Conservation (phyloP, 2,113 vertebrate species). For the Nibea coibor region DNA sequence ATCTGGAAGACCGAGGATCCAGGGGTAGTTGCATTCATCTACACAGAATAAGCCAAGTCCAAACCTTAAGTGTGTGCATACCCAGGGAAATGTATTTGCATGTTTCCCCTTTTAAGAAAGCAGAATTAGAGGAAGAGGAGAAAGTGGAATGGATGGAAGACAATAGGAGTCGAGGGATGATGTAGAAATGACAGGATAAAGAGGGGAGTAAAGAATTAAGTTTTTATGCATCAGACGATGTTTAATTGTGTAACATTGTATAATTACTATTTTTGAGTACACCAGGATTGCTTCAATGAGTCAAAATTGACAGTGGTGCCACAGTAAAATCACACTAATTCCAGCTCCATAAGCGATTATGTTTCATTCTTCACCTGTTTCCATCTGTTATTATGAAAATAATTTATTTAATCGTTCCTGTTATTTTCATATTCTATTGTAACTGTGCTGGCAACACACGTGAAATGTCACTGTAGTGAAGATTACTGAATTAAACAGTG, state of each 20-base stretch:
- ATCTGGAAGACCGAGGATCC: constrained; percentile 17
- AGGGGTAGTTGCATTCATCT: not conserved
- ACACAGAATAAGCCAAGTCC: not conserved
- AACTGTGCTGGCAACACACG: constrained; percentile 7
- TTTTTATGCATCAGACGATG: not conserved
- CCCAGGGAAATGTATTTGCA: not conserved
- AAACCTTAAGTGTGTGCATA: not conserved
- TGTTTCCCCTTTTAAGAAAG: not conserved
- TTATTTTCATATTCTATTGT: constrained; percentile 15
- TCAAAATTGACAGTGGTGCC: no score
- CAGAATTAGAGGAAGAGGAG: not conserved
- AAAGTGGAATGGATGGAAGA: not conserved
- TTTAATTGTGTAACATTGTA: constrained; percentile 1
- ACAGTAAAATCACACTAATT: not conserved
- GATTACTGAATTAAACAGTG: constrained; percentile 10
- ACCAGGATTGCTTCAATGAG: not conserved
- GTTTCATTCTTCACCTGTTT: not conserved
- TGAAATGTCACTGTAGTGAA: constrained; percentile 5
- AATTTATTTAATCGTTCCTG: not conserved
- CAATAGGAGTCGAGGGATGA: not conserved
- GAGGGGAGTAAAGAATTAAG: not conserved
- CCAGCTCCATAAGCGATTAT: not conserved
- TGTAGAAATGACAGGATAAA: not conserved
- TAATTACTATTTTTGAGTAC: not conserved
- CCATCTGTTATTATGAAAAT: not conserved